Base-by-base conservation (phyloP, 2,888 invertebrate genomes). In the Ophion ventricosus region DNA sequence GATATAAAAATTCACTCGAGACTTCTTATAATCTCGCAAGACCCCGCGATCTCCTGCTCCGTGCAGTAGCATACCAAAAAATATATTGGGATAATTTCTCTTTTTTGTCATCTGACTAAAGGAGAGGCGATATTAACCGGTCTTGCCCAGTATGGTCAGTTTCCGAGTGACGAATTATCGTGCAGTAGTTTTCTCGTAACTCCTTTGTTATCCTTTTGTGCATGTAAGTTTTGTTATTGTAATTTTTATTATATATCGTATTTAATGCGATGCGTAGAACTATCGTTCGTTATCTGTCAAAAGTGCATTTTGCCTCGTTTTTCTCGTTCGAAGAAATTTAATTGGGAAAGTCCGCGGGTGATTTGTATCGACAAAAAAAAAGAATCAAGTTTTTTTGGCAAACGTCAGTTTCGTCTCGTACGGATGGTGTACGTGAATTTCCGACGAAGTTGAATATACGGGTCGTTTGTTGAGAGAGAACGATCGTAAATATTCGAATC, bases 71-170 rank as follows among this genome's bases (percentile, higher is more conserved):
- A 17, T 14, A 49, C 49, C 4, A 49, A 49, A 49, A 49, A 49
- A 69, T 40, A 69, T 66, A 35, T 23, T 14, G 35, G 20, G 59
- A 49, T 63, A 56, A 59, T 20, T 57, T 20, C 14, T 77, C 59
- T 43, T 57, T 17, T 49, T 49, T 17, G 17, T 49, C 49, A 17
- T 14, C 49, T 11, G 2, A 49, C 7, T 64, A 67, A 80, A 73
- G 49, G 49, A 49, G n/a, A 69, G 66, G 72, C 66, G 49, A 80
- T 72, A 59, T 64, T 49, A 49, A 73, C 1, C 43, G 57, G 35
- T 35, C 49, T 29, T 29, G 54, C 77, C 26, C 76, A 85, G 76
- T 80, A 85, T 85, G 85, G 80, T 85, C 69, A 80, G 73, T 73
- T 57, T 54, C 73, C 66, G 43, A 56, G 73, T 63, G 77, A 63